These are phyloP conservation scores for Saguinus imperator DNA, from an alignment of 2,113 vertebrate species.

Conservation along the genomic window DNA sequence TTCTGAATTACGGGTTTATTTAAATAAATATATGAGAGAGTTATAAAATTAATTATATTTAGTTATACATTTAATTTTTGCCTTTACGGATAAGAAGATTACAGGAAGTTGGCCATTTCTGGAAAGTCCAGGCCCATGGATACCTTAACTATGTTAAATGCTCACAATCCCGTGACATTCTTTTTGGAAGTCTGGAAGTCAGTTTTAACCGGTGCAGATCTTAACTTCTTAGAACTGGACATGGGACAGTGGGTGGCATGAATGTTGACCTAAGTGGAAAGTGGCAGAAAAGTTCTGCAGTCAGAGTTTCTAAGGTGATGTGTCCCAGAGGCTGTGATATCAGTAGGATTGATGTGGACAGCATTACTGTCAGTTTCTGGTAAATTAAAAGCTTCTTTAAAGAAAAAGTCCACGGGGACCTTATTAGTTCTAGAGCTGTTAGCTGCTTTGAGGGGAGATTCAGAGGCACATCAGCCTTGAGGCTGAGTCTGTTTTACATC, in stretches of 20 bases:
- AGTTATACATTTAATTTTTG: constrained; percentile 20
- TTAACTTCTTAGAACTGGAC: background rate
- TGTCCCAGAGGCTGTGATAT: background rate
- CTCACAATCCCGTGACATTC: background rate
- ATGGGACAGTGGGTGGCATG: background rate
- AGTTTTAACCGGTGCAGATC: background rate
- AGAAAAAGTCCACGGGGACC: background rate
- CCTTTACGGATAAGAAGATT: constrained; percentile 32
- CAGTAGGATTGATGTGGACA: background rate
- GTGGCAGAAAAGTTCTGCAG: background rate
- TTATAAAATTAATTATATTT: constrained; percentile 9
- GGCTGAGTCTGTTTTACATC: background rate
- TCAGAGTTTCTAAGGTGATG: background rate
- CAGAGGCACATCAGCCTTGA: background rate
- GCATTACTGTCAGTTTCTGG: background rate
- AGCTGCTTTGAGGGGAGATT: constrained; percentile 24
- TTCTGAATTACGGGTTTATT: constrained; percentile 17
- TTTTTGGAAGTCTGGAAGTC: background rate
- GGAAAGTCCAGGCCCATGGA: background rate
- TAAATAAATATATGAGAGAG: constrained; percentile 19
- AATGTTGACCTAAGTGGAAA: background rate
- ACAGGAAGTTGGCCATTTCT: background rate
- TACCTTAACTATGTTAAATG: background rate
- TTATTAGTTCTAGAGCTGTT: constrained; percentile 38
- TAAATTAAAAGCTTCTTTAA: constrained; percentile 6